Conservation (phyloP, 2,113 vertebrate genomes). For the Porphyrio hochstetteri region DNA sequence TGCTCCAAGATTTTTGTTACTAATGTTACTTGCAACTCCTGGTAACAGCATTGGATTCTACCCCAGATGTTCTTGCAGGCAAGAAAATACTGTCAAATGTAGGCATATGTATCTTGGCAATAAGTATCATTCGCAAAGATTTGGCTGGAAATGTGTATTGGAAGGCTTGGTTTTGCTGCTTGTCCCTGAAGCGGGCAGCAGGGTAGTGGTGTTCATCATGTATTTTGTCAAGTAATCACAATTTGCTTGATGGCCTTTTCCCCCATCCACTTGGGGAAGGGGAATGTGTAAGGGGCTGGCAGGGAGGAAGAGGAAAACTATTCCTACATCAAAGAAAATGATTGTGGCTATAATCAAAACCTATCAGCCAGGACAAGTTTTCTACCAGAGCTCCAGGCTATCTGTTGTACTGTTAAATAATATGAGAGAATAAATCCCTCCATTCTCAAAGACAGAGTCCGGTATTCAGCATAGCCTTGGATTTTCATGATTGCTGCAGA, state of each 20-base stretch:
- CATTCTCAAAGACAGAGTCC: not conserved
- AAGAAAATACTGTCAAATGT: not conserved
- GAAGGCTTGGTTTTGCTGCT: not conserved
- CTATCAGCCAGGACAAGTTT: not conserved
- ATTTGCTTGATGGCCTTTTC: not conserved
- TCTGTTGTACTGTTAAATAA: not conserved
- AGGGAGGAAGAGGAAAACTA: not conserved
- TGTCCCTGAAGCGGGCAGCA: not conserved
- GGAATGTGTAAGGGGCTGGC: not conserved
- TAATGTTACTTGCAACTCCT: not conserved
- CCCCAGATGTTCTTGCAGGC: not conserved
- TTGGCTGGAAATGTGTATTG: not conserved
- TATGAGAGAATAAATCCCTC: not conserved
- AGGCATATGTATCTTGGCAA: not conserved
- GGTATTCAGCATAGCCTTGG: not conserved
- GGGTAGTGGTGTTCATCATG: not conserved
- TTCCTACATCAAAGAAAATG: not conserved
- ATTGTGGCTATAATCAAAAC: not conserved
- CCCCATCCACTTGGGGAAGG: too few species aligned
- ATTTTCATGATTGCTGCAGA: not conserved
- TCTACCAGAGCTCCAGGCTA: not conserved
- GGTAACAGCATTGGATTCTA: not conserved
- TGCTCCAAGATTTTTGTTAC: not conserved
- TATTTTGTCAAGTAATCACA: not conserved
- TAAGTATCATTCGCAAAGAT: not conserved